Base-by-base conservation (phyloP, 2,888 invertebrate genomes). In the Lymantria dispar region DNA sequence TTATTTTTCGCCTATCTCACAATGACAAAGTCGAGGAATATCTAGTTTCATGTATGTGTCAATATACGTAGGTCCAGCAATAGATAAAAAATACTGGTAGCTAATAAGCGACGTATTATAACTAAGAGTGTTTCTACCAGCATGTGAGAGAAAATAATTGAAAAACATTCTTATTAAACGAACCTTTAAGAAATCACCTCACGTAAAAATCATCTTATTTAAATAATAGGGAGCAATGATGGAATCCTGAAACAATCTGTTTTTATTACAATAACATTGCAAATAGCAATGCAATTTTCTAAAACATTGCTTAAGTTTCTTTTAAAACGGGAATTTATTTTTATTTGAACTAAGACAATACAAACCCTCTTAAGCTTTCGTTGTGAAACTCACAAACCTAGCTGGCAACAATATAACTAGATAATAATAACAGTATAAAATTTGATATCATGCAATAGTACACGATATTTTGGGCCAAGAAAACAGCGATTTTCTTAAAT, bases 391-490 rank as follows among this genome's bases (percentile, higher is more conserved):
- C 38, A 33, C 48, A 52, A 52, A 70, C 56, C 62, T 53, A 50
- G 56, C 52, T 57, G 48, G 59, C 58, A 59, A 62, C 61, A 64
- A 66, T 66, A 60, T 59, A 66, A 70, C 72, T 63, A 66, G 56
- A 65, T 68, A 67, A 66, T 65, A 74, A 71, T 61, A 54, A 56
- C 47, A 50, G 61, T 56, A 64, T 68, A 72, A 72, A 74, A 72
- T 68, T 63, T 69, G 62, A 69, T 64, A 68, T 72, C 56, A 54
- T 59, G 55, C 54, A 68, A 58, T 46, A 53, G 45, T 54, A 54
- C 57, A 64, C 45, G 58, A 13, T 44, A 10, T 41, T 50, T 49
- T 47, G 50, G 64, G 68, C 54, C 41, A 56, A n/a, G 8, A 43
- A 49, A 0, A 0, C 10, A 45, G 60, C 55, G 51, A 43, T 31